A percentile compares a stretch with the other conserved stretches of the same genome.
Conservation (phyloP, 2,797 vertebrate genomes). For the Pseudopleuronectes americanus region DNA sequence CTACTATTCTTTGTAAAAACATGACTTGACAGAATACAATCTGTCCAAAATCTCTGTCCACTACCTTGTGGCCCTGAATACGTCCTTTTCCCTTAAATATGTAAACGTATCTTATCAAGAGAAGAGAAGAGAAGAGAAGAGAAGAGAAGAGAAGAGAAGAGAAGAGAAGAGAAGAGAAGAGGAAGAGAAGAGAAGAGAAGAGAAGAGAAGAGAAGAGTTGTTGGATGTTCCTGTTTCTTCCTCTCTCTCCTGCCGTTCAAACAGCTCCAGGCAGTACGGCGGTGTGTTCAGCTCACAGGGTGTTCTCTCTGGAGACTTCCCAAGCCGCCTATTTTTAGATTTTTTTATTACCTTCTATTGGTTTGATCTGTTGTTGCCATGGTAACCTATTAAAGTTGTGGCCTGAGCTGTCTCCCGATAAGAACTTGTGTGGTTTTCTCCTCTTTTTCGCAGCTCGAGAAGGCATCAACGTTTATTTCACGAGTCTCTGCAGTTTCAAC, state of each 20-base stretch:
- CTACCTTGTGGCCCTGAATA: too few relatives aligned
- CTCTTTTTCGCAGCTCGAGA: conserved; percentile 31
- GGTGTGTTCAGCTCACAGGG: conserved; percentile 9
- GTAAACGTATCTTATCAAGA: too few relatives aligned
- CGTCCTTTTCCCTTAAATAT: too few relatives aligned
- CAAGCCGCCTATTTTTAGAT: conserved; percentile 37
- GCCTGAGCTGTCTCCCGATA: conserved; percentile 2
- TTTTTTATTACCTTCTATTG: conserved; percentile 39
- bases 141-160: too few relatives aligned
- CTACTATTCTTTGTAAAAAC: too few relatives aligned
- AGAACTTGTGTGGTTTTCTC: conserved; percentile 22
- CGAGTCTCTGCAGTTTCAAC: conserved; percentile 11
- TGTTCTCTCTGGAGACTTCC: conserved; percentile 27
- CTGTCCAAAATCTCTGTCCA: too few relatives aligned
- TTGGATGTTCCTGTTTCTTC: conserved; percentile 17
- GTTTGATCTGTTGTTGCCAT: conserved; percentile 42
- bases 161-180: background rate
- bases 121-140: too few relatives aligned
- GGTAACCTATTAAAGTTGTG: conserved; percentile 51
- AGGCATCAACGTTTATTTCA: conserved; percentile 15
- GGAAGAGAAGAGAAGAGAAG: background rate
- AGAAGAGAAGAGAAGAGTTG: background rate
- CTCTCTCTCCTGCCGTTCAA: conserved; percentile 38
- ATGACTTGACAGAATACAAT: too few relatives aligned
- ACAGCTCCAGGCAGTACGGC: conserved; percentile 27